Evolutionary conservation across 2,113 vertebrate genomes (phyloP).

Genomic region (Plotosus lineatus): DNA sequence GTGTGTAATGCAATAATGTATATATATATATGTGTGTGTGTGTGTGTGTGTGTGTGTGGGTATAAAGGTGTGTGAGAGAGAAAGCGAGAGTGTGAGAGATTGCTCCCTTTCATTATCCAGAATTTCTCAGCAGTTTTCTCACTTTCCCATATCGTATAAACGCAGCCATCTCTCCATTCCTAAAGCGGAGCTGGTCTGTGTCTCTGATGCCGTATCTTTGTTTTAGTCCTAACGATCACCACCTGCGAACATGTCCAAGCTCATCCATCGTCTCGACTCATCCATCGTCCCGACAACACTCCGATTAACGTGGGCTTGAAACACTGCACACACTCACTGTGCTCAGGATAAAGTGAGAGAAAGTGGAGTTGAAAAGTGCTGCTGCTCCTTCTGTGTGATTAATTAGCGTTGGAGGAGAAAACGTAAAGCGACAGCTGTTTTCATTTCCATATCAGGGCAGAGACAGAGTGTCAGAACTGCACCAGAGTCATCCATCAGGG

Average conservation of each 20-base stretch:
- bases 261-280: conserved; percentile 70
- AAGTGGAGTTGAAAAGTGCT: conserved; percentile 27
- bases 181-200: background rate
- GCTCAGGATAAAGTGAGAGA: conserved; percentile 66
- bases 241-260: conserved; percentile 43
- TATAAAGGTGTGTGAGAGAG: background rate
- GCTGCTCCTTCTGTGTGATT: conserved; percentile 38
- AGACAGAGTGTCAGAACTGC: conserved; percentile 26
- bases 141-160: background rate
- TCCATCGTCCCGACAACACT: conserved; percentile 66
- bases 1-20: background rate
- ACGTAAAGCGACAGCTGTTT: conserved; percentile 55
- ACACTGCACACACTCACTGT: background rate
- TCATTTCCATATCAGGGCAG: conserved; percentile 43
- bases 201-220: conserved; percentile 21
- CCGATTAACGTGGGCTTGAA: conserved; percentile 62
- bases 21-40: background rate
- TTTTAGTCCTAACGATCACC: conserved; percentile 40
- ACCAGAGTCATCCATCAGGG: conserved; percentile 24
- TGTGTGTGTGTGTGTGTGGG: too few relatives aligned
- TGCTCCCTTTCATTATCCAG: background rate
- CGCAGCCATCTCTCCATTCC: background rate
- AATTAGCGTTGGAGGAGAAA: conserved; percentile 43
- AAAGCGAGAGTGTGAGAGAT: too few relatives aligned
- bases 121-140: background rate